Conservation (phyloP, 1,140 invertebrate species). For the Cyclargus thomasi region DNA sequence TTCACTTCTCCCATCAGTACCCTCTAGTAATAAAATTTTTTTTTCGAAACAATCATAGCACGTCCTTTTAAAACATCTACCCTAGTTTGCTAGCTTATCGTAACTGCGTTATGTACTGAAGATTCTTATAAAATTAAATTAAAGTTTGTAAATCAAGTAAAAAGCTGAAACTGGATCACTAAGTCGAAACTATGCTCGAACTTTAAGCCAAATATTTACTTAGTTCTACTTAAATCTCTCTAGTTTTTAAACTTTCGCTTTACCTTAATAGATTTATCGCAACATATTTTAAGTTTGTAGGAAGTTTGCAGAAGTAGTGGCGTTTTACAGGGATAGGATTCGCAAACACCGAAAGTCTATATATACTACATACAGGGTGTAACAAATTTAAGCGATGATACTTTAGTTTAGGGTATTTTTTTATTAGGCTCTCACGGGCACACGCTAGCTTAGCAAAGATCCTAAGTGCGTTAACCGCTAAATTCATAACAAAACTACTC, state of each 20-base stretch:
- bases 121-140: neutral
- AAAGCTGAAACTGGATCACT: neutral
- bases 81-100: too few species aligned
- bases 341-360: neutral
- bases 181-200: neutral
- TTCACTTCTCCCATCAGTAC: too few species aligned
- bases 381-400: too few species aligned
- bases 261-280: neutral
- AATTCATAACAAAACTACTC: too few species aligned
- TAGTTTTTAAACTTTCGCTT: neutral
- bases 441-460: too few species aligned
- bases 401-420: too few species aligned
- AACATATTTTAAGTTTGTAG: neutral
- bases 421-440: too few species aligned
- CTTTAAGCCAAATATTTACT: slow-evolving; percentile 1
- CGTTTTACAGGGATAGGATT: neutral
- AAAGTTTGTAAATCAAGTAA: neutral
- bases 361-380: neutral
- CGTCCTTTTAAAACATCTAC: too few species aligned
- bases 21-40: too few species aligned
- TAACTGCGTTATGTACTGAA: neutral
- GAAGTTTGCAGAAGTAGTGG: neutral
- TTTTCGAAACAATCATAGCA: too few species aligned
- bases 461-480: too few species aligned
- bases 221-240: neutral